These are phyloP conservation scores for Chrosomus eos DNA, from an alignment of 2,797 vertebrate species.

Conservation along the genomic window DNA sequence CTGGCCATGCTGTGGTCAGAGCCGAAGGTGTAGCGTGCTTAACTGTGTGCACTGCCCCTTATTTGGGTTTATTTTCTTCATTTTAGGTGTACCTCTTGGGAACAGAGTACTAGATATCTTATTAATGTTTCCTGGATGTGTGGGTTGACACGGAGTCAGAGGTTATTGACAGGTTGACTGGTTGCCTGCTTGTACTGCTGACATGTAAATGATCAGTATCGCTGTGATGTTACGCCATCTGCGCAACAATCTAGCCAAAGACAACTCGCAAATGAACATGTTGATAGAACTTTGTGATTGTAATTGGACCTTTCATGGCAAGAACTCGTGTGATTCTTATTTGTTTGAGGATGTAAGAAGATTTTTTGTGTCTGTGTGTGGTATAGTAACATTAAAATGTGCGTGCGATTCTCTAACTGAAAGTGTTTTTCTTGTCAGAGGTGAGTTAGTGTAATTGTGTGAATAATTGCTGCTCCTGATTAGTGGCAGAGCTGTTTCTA, in stretches of 20 bases:
- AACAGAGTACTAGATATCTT: slow-evolving; percentile 1
- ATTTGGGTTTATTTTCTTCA: slow-evolving; percentile 28
- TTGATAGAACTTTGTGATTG: slow-evolving; percentile 17
- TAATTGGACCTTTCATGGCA: slow-evolving; percentile 7
- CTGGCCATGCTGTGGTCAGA: slow-evolving; percentile 72
- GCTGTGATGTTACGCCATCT: slow-evolving; percentile 10
- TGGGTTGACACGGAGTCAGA: slow-evolving; percentile 10
- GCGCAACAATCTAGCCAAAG: slow-evolving; percentile 10
- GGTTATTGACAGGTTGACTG: slow-evolving; percentile 17
- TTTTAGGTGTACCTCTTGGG: slow-evolving; percentile 10
- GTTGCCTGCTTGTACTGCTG: neutral
- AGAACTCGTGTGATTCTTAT: neutral
- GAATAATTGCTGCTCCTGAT: slow-evolving; percentile 76
- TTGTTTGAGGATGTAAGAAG: neutral
- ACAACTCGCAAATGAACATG: neutral
- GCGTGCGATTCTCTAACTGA: slow-evolving; percentile 70
- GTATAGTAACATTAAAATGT: slow-evolving; percentile 68
- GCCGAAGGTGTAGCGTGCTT: slow-evolving; percentile 57
- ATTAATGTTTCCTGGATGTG: slow-evolving; percentile 11
- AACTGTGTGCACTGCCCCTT: slow-evolving; percentile 1
- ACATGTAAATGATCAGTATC: neutral
- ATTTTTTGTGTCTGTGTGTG: slow-evolving; percentile 62
- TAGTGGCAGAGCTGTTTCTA: slow-evolving; percentile 69
- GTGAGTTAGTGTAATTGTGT: slow-evolving; percentile 78
- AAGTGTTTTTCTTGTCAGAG: slow-evolving; percentile 80